Base-by-base conservation (phyloP, 53 echinoderm and acorn worm genomes). In the Holothuria scabra region DNA sequence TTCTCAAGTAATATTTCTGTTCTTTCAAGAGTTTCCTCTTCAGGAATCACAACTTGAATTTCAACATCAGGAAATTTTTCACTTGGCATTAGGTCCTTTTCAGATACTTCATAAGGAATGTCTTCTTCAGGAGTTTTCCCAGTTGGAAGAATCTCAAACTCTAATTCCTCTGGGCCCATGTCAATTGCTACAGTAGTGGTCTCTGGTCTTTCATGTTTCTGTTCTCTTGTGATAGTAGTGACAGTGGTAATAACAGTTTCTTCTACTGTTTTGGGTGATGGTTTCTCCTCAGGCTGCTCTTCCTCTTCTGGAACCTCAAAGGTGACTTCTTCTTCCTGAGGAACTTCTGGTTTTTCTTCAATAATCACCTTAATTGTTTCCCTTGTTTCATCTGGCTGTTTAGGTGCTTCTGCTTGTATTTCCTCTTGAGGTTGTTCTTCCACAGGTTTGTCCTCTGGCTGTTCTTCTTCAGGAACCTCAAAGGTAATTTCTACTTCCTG, bases 11-110 rank as follows among this genome's bases (percentile, higher is more conserved):
- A 60, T 69, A 90, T 44, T 49, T 90, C 90, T 1, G 6, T 20
- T 19, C 18, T 70, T 70, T 70, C 71, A 12, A 25, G 23, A 1
- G 28, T 64, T 64, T 64, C 64, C 1, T 52, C 14, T n/a, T 65
- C 81, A 19, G 46, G 68, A 24, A 83, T 72, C 32, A 84, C 85
- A 60, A 32, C 56, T 56, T 74, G 60, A 78, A 84, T 46, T 28
- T 83, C 87, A 60, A 90, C 56, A 55, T 86, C 90, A 46, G 74
- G 37, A 18, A 66, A 83, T 64, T 64, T 37, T 32, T 75, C 64
- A 41, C 31, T 8, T 75, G 86, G 86, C 59, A 28, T 72, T 31
- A 57, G 75, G 46, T 48, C 71, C 82, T 25, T 38, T 38, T 81
- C 81, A 61, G 41, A 67, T 29, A 49, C 35, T 35, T 35, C 35